These are phyloP conservation scores for Melolontha melolontha DNA, from an alignment of 2,888 invertebrate species.

Conservation along the genomic window DNA sequence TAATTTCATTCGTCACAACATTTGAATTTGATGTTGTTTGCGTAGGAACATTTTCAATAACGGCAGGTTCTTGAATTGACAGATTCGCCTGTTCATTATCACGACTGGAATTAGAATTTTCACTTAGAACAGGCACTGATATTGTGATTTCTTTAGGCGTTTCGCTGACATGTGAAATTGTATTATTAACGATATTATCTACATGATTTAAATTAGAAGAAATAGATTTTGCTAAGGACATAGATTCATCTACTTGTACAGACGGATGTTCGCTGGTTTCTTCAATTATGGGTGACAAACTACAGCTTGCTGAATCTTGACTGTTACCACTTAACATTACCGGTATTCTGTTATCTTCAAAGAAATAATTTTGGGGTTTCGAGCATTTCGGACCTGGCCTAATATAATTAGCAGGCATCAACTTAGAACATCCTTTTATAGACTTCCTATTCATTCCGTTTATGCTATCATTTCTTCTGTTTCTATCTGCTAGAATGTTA, in stretches of 20 bases:
- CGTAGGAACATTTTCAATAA: no score
- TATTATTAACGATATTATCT: neutral
- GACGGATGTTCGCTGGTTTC: neutral
- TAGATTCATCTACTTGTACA: neutral
- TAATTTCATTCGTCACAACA: no score
- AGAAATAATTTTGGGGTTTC: slow-evolving; percentile 26
- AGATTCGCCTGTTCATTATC: neutral
- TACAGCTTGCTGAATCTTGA: neutral
- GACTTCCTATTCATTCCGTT: neutral
- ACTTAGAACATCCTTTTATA: neutral
- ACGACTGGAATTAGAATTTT: neutral
- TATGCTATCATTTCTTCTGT: no score
- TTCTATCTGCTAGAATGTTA: slow-evolving; percentile 17
- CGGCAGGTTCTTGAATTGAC: neutral
- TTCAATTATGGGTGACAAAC: slow-evolving; percentile 13
- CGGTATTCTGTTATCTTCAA: slow-evolving; percentile 22
- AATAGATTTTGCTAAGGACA: neutral
- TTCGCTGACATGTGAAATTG: no score
- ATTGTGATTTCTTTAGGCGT: neutral
- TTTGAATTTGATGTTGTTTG: no score
- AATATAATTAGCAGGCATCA: neutral
- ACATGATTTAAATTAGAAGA: neutral
- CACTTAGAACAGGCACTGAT: neutral
- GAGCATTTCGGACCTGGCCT: slow-evolving; percentile 44
- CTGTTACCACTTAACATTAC: neutral